These are phyloP conservation scores for Scrobipalpa atriplicella DNA, from an alignment of 2,888 invertebrate species.

Conservation along the genomic window DNA sequence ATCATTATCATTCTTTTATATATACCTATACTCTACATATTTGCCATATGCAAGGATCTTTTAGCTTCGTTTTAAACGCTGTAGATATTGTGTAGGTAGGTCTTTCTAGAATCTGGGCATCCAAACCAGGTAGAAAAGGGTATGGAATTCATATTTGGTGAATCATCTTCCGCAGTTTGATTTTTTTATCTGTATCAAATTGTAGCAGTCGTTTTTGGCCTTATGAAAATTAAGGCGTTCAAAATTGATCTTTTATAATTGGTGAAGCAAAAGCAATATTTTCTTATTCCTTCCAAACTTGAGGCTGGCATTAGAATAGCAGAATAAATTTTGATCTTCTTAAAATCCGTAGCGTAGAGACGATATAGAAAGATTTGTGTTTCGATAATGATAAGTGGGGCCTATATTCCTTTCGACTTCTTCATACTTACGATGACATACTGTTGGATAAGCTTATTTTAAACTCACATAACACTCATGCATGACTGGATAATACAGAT, in stretches of 20 bases:
- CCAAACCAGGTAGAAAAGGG: neutral
- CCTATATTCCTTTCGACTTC: too few species aligned
- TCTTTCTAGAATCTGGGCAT: too few species aligned
- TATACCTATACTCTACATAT: too few species aligned
- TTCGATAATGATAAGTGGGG: neutral
- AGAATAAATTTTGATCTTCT: too few species aligned
- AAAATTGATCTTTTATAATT: neutral
- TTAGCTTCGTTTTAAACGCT: too few species aligned
- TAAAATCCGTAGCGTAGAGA: too few species aligned
- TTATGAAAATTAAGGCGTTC: conserved; percentile 1
- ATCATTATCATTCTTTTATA: too few species aligned
- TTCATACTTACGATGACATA: conserved; percentile 1
- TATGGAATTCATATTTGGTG: neutral
- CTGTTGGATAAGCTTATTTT: neutral
- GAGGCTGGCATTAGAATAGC: neutral
- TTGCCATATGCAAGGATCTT: too few species aligned
- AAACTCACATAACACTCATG: neutral
- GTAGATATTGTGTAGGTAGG: too few species aligned
- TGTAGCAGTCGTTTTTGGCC: neutral
- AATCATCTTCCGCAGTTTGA: neutral
- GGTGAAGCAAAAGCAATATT: neutral
- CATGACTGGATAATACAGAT: conserved; percentile 1
- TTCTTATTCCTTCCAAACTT: neutral
- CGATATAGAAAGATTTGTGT: too few species aligned
- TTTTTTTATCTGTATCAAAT: neutral